Conservation (phyloP, 2,888 invertebrate genomes). For the Calameuta pallipes region DNA sequence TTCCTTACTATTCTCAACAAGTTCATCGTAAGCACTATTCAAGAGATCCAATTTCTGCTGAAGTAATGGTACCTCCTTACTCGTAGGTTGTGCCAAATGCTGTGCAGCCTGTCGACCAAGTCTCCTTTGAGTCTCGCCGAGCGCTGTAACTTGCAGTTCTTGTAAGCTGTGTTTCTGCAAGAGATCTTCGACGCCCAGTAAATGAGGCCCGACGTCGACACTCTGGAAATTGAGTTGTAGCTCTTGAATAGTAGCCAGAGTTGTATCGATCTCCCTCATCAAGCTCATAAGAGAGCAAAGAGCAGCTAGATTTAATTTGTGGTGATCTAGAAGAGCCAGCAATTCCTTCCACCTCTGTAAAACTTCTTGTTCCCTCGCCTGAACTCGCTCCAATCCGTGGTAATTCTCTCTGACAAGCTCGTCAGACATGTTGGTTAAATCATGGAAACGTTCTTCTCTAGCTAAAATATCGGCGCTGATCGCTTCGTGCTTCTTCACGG, state of each 20-base stretch:
- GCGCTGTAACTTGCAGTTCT: conserved; percentile 84
- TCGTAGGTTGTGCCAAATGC: conserved; percentile 50
- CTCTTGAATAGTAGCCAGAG: conserved; percentile 84
- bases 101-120: conserved; percentile 75
- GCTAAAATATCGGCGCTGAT: conserved; percentile 97
- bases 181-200: conserved; percentile 93
- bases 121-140: conserved; percentile 86
- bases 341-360: conserved; percentile 89
- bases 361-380: conserved; percentile 78
- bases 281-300: conserved; percentile 89
- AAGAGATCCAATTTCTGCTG: conserved; percentile 81
- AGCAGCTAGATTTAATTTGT: conserved; percentile 79
- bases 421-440: conserved; percentile 92
- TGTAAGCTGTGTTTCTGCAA: conserved; percentile 93
- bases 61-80: conserved; percentile 69
- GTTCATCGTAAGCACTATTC: conserved; percentile 81
- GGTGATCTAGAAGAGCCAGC: conserved; percentile 85
- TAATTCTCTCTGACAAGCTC: conserved; percentile 93
- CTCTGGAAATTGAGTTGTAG: conserved; percentile 83
- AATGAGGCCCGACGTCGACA: conserved; percentile 91
- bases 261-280: conserved; percentile 91
- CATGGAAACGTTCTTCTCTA: conserved; percentile 92
- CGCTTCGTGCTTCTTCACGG: conserved; percentile 98
- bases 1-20: conserved; percentile 78
- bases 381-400: conserved; percentile 86